phyloP scores from a whole-genome alignment of 2,113 vertebrate genomes.

The Myrmecophaga tridactyla region DNA sequence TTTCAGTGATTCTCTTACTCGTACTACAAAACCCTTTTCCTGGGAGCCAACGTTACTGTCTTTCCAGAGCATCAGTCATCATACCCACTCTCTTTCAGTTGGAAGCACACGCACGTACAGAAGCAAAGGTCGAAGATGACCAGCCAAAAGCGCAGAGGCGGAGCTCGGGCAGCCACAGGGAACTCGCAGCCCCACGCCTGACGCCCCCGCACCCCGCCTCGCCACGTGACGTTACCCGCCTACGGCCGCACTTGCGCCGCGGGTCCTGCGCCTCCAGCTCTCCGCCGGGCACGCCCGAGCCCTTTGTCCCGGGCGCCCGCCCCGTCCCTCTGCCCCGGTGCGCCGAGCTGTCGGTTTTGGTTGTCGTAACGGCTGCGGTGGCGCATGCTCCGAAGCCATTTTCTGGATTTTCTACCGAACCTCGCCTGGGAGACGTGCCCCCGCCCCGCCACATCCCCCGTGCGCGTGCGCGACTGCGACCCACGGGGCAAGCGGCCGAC shows the following conservation, averaged over 20 bases:
- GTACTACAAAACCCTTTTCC: too few relatives aligned
- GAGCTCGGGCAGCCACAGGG: accelerated
- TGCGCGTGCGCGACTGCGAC: not conserved
- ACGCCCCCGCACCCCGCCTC: too few relatives aligned
- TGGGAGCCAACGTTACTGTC: too few relatives aligned
- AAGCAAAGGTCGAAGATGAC: accelerated
- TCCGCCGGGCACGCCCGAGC: not conserved
- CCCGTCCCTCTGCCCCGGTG: accelerated
- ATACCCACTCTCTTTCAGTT: accelerated
- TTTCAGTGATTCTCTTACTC: not conserved
- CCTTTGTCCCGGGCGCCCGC: accelerated
- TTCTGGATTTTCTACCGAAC: not conserved
- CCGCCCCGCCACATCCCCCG: not conserved
- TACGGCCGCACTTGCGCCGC: not conserved
- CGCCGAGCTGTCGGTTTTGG: not conserved
- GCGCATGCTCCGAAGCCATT: constrained; percentile 32
- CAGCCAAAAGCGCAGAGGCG: accelerated
- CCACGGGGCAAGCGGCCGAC: not conserved
- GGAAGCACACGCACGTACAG: accelerated
- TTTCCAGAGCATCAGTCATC: accelerated
- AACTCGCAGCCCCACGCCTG: not conserved
- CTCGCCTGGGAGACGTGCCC: accelerated
- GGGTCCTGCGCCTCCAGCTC: accelerated
- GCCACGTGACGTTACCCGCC: too few relatives aligned
- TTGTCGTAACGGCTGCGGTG: constrained; percentile 12